Evolutionary conservation across 1,140 invertebrate genomes (phyloP).

Genomic region (Hesperophylax magnus): DNA sequence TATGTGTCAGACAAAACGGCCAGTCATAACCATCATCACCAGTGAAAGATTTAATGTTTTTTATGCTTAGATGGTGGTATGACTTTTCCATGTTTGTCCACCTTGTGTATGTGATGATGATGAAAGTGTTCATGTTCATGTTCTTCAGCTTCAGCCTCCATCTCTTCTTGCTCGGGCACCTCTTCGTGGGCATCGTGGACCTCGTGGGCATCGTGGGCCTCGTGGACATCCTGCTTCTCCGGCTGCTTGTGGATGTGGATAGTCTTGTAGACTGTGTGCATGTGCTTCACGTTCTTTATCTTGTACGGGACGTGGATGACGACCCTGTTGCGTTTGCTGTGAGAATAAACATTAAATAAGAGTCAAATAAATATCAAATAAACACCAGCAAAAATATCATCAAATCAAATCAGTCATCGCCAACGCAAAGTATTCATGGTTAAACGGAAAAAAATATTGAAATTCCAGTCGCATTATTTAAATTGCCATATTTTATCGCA

Average conservation of each 20-base stretch:
- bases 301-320: slow-evolving; percentile 75
- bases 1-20: too few species aligned
- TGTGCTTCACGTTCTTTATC: slow-evolving; percentile 76
- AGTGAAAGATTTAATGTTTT: too few species aligned
- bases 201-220: slow-evolving; percentile 57
- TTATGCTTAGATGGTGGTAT: too few species aligned
- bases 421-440: too few species aligned
- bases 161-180: slow-evolving; percentile 57
- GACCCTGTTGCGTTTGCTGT: slow-evolving; percentile 72
- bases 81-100: not conserved
- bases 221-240: slow-evolving; percentile 59
- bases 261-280: slow-evolving; percentile 76
- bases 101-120: slow-evolving; percentile 53
- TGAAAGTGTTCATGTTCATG: slow-evolving; percentile 66
- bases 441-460: too few species aligned
- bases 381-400: too few species aligned
- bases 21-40: too few species aligned
- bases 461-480: too few species aligned
- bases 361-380: not conserved
- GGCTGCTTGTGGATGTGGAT: slow-evolving; percentile 68
- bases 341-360: not conserved
- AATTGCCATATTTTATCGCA: too few species aligned
- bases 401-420: too few species aligned
- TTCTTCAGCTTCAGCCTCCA: slow-evolving; percentile 56
- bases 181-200: not conserved